Percentiles rank a stretch among this genome's conserved stretches.
Conservation (phyloP, 2,797 vertebrate genomes). For the Pseudochirops corinnae region DNA sequence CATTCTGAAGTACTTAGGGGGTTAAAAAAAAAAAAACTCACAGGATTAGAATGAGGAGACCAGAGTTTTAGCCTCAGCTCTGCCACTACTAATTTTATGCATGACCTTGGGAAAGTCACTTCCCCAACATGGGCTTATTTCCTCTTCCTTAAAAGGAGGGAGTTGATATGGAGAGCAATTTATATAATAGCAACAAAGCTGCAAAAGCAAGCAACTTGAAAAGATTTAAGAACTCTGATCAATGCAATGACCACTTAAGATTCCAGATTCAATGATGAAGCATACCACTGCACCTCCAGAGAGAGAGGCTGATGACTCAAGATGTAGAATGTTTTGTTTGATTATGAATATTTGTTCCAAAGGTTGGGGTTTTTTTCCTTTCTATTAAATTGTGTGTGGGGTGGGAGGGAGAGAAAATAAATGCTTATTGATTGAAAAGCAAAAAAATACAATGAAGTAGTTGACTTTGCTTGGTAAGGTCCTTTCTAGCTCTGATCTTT, state of each 20-base stretch:
- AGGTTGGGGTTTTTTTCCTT: background rate
- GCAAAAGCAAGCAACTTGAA: background rate
- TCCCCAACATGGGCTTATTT: background rate
- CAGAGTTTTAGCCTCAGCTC: background rate
- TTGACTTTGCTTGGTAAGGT: background rate
- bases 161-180: background rate
- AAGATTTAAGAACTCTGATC: background rate
- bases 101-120: background rate
- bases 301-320: background rate
- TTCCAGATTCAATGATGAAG: background rate
- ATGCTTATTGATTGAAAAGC: background rate
- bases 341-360: background rate
- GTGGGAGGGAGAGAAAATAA: background rate
- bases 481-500: background rate
- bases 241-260: background rate
- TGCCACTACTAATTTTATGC: background rate
- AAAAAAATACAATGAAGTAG: background rate
- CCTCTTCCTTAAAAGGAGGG: background rate
- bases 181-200: background rate
- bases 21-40: background rate
- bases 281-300: background rate
- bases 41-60: background rate
- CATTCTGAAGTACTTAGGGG: background rate
- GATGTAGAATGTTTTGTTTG: background rate
- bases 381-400: background rate